Base-by-base conservation (phyloP, 2,113 vertebrate genomes). In the Scatophagus argus region DNA sequence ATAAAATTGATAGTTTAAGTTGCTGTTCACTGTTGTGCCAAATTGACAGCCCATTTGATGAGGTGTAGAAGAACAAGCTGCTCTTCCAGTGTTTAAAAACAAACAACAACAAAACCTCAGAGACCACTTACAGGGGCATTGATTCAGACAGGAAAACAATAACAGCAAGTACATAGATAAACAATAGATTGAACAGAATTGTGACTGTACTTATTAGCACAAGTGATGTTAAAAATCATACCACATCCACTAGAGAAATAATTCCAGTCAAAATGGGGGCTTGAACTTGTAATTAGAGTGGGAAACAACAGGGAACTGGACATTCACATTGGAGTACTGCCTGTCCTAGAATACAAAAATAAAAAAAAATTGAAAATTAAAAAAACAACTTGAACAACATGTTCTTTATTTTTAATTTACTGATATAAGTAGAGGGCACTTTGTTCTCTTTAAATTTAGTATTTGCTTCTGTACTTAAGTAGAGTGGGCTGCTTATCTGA, bases 401-500 rank as follows among this genome's bases (percentile, higher is more conserved):
- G 12, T 41, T 21, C 4, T 54, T 65, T 52, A n/a, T n/a, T n/a
- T n/a, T n/a, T 51, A 14, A 43, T 56, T 59, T 41, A 43, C 12
- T 56, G 29, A 10, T 32, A 19, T 9, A 11, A 54, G 19, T 6
- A 11, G 27, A 12, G 2, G 2, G 12, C 10, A 39, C 16, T 32
- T 38, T 6, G 23, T 38, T 70, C 17, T 13, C 17, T 70, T 55
- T 65, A 36, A 13, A 49, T 83, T 2, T 19, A 21, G 32, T 38
- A 31, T 5, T 49, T 60, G 36, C 47, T 52, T 65, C 55, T 44
- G 6, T 39, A 2, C 29, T 67, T 54, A 83, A 71, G 25, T 74
- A 21, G 27, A 78, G 77, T 71, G 49, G 43, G 60, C 31, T 58
- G 31, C 61, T 81, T 64, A 43, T 34, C 41, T 74, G 39, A 70